phyloP scores from a whole-genome alignment of 2,888 invertebrate genomes.

The Amphimallon solstitiale region DNA sequence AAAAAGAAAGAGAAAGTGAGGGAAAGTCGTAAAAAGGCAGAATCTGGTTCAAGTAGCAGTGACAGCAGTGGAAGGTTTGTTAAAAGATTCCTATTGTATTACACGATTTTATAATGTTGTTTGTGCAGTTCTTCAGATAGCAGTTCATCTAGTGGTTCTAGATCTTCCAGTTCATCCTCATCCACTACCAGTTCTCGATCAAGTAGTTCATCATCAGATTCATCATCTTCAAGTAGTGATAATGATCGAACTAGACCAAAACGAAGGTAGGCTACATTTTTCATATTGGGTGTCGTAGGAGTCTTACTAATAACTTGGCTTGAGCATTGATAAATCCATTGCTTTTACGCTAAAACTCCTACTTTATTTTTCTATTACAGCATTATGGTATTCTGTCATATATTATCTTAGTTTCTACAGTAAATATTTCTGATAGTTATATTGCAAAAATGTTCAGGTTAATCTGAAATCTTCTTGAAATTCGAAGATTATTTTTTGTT shows the following conservation, averaged over 20 bases:
- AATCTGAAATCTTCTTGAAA: too few species aligned
- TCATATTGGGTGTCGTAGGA: not conserved
- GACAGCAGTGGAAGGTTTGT: conserved; percentile 74
- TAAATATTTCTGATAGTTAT: too few species aligned
- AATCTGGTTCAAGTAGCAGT: conserved; percentile 82
- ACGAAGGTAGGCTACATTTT: conserved; percentile 66
- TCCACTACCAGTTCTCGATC: conserved; percentile 67
- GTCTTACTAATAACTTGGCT: too few species aligned
- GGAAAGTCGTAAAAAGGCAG: conserved; percentile 74
- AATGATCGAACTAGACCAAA: conserved; percentile 73
- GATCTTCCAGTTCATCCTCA: conserved; percentile 82
- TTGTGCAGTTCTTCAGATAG: conserved; percentile 78
- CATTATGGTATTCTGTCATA: too few species aligned
- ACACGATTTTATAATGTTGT: conserved; percentile 4
- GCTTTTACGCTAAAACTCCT: too few species aligned
- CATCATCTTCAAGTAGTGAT: conserved; percentile 74
- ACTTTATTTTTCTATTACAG: too few species aligned
- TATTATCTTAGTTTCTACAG: too few species aligned
- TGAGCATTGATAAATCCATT: too few species aligned
- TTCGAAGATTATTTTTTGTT: too few species aligned
- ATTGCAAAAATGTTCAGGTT: too few species aligned
- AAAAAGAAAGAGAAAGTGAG: conserved; percentile 69
- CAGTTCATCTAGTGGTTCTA: conserved; percentile 83
- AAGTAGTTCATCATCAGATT: conserved; percentile 69
- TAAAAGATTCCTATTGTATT: not conserved